phyloP scores from a whole-genome alignment of 2,113 vertebrate species.

The Macaca nemestrina region DNA sequence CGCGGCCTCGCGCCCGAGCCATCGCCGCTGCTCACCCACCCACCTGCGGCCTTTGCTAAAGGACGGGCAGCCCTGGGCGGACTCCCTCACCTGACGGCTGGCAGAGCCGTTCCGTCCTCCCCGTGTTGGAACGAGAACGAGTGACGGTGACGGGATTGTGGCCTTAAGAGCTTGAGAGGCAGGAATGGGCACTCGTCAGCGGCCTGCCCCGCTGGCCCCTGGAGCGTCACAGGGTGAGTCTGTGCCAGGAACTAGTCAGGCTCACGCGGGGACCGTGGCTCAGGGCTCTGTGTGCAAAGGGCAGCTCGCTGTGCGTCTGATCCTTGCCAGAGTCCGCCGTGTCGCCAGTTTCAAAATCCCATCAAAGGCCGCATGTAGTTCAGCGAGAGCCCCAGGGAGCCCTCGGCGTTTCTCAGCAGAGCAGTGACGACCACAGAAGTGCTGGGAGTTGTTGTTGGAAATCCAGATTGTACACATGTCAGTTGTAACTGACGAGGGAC shows the following conservation, averaged over 20 bases:
- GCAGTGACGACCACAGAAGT: not conserved
- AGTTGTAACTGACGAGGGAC: not conserved
- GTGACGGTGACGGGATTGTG: not conserved
- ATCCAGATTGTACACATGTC: not conserved
- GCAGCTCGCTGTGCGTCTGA: not conserved
- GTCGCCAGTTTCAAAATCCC: not conserved
- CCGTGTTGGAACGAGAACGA: fast-evolving
- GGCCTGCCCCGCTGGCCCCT: not conserved
- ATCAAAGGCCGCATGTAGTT: not conserved
- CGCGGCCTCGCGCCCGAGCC: not conserved
- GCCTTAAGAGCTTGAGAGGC: not conserved
- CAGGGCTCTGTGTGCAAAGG: not conserved
- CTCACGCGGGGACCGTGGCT: not conserved
- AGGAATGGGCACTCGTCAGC: not conserved
- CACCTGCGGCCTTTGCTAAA: not conserved
- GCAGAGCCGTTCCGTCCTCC: not conserved
- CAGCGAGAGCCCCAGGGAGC: not conserved
- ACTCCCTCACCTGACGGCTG: not conserved
- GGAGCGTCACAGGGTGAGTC: not conserved
- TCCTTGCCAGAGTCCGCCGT: not conserved
- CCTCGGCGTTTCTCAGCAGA: not conserved
- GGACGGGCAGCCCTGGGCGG: not conserved
- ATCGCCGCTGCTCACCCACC: not conserved
- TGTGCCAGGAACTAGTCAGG: not conserved
- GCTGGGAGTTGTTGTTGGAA: not conserved